Evolutionary conservation across 2,113 vertebrate genomes (phyloP), one percentile per base, ranked within the genome.

Genomic region (Eleginops maclovinus): DNA sequence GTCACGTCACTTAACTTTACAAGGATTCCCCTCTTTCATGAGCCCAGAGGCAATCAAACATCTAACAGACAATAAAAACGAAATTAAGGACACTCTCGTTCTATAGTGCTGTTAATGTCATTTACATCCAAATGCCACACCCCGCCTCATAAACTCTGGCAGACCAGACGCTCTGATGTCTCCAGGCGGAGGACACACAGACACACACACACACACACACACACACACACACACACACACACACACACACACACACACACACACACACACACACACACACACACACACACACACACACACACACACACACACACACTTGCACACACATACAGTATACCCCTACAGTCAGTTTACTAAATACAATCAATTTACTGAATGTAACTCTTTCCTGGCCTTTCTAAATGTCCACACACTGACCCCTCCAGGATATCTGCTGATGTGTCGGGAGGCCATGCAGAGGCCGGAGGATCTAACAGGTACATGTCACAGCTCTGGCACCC

Each of bases 111-210:
- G 4, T 84, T 85, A 82, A 86, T 66, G 22, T 73, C 81, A 81
- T 87, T 91, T 82, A 84, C 87, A 89, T 89, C 72, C 46, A 74
- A 89, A 89, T 83, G 63, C 67, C 46, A 73, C 75, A 66, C 79
- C 76, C 68, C 71, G 41, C 66, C 56, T 77, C 73, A 74, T 83
- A 86, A 85, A 84, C 54, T 19, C 66, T 69, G 71, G 41, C 63
- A 55, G 43, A 54, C 19, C 12, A 62, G 72, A 66, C 41, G 36
- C 75, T 54, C 84, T 71, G 55, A 75, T 70, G 79, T 77, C 81
- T 81, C 9, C 62, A 28, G n/a, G 36, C 8, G 21, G 36, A 40
- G 21, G 11, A 66, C 54, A 49, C 70, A 54, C 43, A 44, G 24
- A 46, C 49, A 46, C 12, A 50, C 44, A 50, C 26, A 72, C 41